phyloP scores from a whole-genome alignment of 2,888 invertebrate species.

The Drosophila meridionalis region DNA sequence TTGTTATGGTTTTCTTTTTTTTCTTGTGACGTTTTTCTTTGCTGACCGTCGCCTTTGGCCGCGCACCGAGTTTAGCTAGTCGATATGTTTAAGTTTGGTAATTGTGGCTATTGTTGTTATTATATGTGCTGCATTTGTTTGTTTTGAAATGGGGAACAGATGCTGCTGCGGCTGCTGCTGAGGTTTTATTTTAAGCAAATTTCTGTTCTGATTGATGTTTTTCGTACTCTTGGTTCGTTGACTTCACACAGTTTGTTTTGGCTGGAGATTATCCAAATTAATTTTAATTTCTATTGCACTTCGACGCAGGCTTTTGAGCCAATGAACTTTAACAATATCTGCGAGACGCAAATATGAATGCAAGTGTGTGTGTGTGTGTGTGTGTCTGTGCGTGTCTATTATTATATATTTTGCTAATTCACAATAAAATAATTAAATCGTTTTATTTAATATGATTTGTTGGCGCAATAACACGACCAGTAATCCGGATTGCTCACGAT shows the following conservation, averaged over 20 bases:
- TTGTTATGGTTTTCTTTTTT: constrained; percentile 17
- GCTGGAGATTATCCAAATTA: constrained; percentile 40
- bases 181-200: constrained; percentile 60
- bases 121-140: constrained; percentile 61
- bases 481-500: constrained; percentile 14
- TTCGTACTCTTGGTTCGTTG: constrained; percentile 43
- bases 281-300: constrained; percentile 62
- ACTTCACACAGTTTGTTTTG: constrained; percentile 53
- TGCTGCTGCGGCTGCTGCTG: constrained; percentile 48
- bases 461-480: constrained; percentile 21
- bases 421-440: constrained; percentile 38
- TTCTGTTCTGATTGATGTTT: constrained; percentile 41
- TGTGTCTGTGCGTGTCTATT: constrained; percentile 56
- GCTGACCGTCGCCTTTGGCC: constrained; percentile 26
- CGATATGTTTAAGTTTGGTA: constrained; percentile 44
- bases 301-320: constrained; percentile 51
- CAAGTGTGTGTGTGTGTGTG: constrained; percentile 28
- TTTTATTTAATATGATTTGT: constrained; percentile 10
- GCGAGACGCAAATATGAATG: constrained; percentile 23
- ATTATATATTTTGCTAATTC: constrained; percentile 64
- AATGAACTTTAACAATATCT: constrained; percentile 65
- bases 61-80: constrained; percentile 12
- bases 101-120: constrained; percentile 30
- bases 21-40: constrained; percentile 18
- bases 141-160: constrained; percentile 64